Evolutionary conservation across 2,113 vertebrate genomes (phyloP).

Genomic region (Phrynocephalus versicolor): DNA sequence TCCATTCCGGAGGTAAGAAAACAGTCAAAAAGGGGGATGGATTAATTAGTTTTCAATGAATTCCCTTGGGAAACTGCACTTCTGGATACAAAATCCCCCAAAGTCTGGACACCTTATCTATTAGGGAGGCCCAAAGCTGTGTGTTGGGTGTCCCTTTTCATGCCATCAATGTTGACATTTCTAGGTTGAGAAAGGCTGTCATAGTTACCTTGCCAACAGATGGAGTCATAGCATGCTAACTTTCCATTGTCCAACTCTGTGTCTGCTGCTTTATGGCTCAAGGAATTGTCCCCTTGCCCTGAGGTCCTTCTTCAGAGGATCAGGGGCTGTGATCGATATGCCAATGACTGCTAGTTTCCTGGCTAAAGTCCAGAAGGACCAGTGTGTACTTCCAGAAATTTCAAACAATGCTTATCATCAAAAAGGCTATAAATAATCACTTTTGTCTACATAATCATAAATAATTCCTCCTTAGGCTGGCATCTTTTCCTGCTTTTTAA

Average conservation of each 20-base stretch:
- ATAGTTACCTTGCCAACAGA: background rate
- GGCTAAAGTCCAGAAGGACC: background rate
- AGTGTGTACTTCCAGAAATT: background rate
- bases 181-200: background rate
- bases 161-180: background rate
- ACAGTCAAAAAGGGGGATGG: too few relatives aligned
- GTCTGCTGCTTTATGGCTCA: background rate
- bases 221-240: background rate
- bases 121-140: too few relatives aligned
- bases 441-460: background rate
- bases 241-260: background rate
- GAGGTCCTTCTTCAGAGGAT: background rate
- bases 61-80: too few relatives aligned
- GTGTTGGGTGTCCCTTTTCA: too few relatives aligned
- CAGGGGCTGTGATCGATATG: background rate
- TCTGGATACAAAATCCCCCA: too few relatives aligned
- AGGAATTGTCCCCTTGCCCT: background rate
- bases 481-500: background rate
- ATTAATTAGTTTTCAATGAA: too few relatives aligned
- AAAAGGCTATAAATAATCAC: background rate
- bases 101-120: too few relatives aligned
- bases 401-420: background rate
- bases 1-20: too few relatives aligned
- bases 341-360: background rate
- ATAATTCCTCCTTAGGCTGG: background rate